phyloP scores from a whole-genome alignment of 2,888 invertebrate genomes.

The Drosophila quasianomalipes region DNA sequence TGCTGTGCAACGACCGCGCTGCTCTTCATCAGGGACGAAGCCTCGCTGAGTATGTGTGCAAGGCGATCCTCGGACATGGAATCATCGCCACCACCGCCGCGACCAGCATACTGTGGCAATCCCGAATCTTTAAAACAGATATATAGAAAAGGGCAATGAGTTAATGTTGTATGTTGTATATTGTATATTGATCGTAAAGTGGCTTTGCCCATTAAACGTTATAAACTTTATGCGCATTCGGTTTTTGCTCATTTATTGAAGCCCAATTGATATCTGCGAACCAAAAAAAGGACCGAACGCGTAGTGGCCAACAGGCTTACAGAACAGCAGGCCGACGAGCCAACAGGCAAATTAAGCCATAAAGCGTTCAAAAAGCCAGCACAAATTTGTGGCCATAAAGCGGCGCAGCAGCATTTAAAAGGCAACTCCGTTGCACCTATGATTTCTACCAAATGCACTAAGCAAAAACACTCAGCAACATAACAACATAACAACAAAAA shows the following conservation, averaged over 20 bases:
- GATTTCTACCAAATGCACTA: constrained; percentile 35
- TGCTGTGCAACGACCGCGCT: constrained; percentile 85
- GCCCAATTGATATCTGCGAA: constrained; percentile 51
- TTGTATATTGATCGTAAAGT: constrained; percentile 74
- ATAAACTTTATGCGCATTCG: constrained; percentile 71
- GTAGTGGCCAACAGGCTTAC: not conserved
- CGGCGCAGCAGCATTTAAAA: constrained; percentile 64
- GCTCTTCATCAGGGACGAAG: constrained; percentile 94
- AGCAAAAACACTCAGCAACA: constrained; percentile 13
- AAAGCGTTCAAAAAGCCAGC: constrained; percentile 80
- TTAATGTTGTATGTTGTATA: constrained; percentile 10
- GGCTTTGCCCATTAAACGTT: constrained; percentile 78
- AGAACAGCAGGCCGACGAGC: constrained; percentile 9
- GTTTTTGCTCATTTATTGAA: constrained; percentile 64
- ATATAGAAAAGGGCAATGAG: constrained; percentile 13
- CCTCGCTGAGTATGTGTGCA: constrained; percentile 96
- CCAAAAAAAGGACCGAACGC: constrained; percentile 1
- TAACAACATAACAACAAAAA: no score
- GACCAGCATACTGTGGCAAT: constrained; percentile 91
- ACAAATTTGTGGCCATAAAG: constrained; percentile 78
- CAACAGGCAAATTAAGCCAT: constrained; percentile 72
- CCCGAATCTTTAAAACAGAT: constrained; percentile 88
- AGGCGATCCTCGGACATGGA: constrained; percentile 96
- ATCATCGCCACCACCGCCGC: constrained; percentile 91
- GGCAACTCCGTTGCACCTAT: constrained; percentile 49